phyloP scores from a whole-genome alignment of 2,113 vertebrate species.

The Forbesichthys agassizii region DNA sequence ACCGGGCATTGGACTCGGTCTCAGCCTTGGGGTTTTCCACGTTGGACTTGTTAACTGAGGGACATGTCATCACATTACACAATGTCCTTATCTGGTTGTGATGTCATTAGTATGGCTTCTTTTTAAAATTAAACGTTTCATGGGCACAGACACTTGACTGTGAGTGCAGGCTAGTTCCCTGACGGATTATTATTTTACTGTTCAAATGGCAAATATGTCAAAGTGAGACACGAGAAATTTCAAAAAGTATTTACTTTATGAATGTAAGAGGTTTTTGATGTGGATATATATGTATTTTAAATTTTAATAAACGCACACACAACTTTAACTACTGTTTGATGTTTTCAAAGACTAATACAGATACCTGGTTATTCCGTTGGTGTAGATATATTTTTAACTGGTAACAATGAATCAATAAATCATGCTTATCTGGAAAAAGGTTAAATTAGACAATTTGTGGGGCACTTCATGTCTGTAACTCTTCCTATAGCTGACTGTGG shows the following conservation, averaged over 20 bases:
- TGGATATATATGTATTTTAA: neutral
- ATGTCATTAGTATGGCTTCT: conserved; percentile 33
- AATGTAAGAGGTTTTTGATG: too few relatives aligned
- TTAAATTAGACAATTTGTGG: too few relatives aligned
- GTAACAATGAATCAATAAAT: too few relatives aligned
- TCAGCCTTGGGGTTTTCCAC: neutral
- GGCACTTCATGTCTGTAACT: too few relatives aligned
- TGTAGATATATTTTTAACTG: neutral
- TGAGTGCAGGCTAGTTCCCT: neutral
- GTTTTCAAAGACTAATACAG: too few relatives aligned
- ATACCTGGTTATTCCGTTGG: too few relatives aligned
- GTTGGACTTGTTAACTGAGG: conserved; percentile 18
- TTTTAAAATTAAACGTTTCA: too few relatives aligned
- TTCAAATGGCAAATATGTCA: neutral
- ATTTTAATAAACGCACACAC: conserved; percentile 18
- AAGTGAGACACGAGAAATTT: neutral
- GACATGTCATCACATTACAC: too few relatives aligned
- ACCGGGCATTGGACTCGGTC: neutral
- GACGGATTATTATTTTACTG: neutral
- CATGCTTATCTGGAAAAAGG: too few relatives aligned
- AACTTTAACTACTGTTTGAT: neutral
- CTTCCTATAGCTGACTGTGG: too few relatives aligned
- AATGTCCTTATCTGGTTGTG: conserved; percentile 23
- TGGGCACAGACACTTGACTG: too few relatives aligned
- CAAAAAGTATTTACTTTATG: neutral